Evolutionary conservation across 2,113 vertebrate genomes (phyloP).

Genomic region (Pao palembangensis): DNA sequence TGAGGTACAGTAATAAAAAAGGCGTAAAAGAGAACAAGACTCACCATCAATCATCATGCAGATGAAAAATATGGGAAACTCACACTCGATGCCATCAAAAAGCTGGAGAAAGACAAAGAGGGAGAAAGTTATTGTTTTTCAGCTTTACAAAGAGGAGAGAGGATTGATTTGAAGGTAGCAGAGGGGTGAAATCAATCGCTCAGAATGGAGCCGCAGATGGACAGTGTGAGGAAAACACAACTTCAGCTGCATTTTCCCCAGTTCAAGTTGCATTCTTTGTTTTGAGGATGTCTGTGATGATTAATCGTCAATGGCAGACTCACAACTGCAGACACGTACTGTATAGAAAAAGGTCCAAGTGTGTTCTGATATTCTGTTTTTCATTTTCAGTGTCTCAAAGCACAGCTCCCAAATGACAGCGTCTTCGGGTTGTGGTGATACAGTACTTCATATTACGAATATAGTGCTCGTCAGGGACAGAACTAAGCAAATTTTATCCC

Average conservation of each 20-base stretch:
- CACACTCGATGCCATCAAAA: conserved; percentile 97
- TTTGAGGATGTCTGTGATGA: conserved; percentile 2
- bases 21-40: conserved; percentile 51
- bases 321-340: conserved; percentile 2
- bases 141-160: conserved; percentile 14
- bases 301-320: not conserved
- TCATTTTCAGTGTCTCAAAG: too few species aligned
- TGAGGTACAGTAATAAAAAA: not conserved
- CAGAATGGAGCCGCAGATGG: conserved; percentile 26
- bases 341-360: not conserved
- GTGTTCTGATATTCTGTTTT: too few species aligned
- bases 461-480: too few species aligned
- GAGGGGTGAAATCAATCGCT: conserved; percentile 21
- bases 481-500: too few species aligned
- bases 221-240: conserved; percentile 19
- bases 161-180: conserved; percentile 24
- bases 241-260: not conserved
- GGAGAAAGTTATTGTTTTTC: conserved; percentile 34
- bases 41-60: conserved; percentile 99
- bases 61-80: conserved; percentile 98
- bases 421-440: too few species aligned
- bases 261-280: conserved; percentile 1
- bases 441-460: too few species aligned
- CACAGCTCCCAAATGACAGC: too few species aligned
- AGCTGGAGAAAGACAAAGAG: conserved; percentile 78